Conservation (phyloP, 2,113 vertebrate species). For the Cygnus atratus region DNA sequence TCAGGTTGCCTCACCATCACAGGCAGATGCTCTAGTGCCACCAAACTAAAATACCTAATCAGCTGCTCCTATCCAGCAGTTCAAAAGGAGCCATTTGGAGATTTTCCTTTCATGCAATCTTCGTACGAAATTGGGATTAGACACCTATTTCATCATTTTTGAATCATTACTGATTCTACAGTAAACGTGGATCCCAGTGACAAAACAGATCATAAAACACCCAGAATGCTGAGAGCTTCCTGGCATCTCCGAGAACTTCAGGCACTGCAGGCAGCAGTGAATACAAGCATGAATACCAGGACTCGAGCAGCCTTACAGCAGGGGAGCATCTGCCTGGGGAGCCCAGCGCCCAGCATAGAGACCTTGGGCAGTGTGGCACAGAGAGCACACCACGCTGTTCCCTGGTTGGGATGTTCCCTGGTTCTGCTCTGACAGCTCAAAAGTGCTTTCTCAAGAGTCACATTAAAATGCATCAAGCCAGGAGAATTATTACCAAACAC, state of each 20-base stretch:
- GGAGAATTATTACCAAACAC: not conserved
- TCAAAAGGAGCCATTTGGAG: not conserved
- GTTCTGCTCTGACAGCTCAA: not conserved
- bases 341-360: rapidly evolving
- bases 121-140: not conserved
- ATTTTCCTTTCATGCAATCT: not conserved
- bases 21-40: not conserved
- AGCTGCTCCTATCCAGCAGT: not conserved
- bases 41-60: not conserved
- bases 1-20: not conserved
- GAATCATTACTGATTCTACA: not conserved
- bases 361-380: not conserved
- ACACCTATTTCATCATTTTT: not conserved
- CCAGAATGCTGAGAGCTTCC: not conserved
- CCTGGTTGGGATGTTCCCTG: not conserved
- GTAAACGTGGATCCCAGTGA: not conserved
- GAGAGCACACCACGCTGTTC: not conserved
- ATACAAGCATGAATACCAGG: not conserved
- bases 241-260: not conserved
- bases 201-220: rapidly evolving
- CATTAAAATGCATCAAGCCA: not conserved
- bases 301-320: not conserved
- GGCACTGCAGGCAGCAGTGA: not conserved
- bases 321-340: not conserved
- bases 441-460: not conserved